A percentile compares a stretch with the other conserved stretches of the same genome.
These are phyloP conservation scores for Terebella lapidaria DNA, from an alignment of 2,888 invertebrate species.

Conservation along the genomic window DNA sequence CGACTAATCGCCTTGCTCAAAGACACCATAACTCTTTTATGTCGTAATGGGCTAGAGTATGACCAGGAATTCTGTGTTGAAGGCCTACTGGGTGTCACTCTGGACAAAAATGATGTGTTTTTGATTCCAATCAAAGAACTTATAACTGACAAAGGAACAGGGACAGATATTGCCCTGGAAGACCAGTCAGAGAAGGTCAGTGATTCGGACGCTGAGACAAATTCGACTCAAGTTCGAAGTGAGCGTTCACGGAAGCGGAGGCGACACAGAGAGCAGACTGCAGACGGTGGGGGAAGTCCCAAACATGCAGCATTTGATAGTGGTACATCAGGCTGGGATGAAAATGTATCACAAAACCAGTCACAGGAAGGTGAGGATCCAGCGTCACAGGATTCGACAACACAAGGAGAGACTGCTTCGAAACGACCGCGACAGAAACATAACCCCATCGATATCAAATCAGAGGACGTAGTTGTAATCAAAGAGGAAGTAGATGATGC, in stretches of 20 bases:
- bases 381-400: no score
- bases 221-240: not conserved
- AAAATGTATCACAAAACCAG: not conserved
- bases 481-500: not conserved
- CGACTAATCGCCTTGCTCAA: conserved; percentile 4
- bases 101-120: conserved; percentile 7
- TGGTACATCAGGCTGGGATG: not conserved
- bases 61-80: conserved; percentile 4
- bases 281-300: no score
- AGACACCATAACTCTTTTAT: conserved; percentile 7
- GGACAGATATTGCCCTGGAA: not conserved
- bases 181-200: not conserved
- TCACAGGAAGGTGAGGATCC: not conserved
- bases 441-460: not conserved
- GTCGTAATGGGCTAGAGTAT: conserved; percentile 7
- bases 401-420: not conserved
- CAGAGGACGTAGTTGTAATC: not conserved
- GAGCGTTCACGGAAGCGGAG: not conserved
- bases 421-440: not conserved
- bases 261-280: not conserved
- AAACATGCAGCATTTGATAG: no score
- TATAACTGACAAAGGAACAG: not conserved
- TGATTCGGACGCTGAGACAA: not conserved
- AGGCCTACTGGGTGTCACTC: conserved; percentile 7
- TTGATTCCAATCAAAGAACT: conserved; percentile 7